Conservation (phyloP, 2,888 invertebrate genomes). For the Mylabris sibirica region DNA sequence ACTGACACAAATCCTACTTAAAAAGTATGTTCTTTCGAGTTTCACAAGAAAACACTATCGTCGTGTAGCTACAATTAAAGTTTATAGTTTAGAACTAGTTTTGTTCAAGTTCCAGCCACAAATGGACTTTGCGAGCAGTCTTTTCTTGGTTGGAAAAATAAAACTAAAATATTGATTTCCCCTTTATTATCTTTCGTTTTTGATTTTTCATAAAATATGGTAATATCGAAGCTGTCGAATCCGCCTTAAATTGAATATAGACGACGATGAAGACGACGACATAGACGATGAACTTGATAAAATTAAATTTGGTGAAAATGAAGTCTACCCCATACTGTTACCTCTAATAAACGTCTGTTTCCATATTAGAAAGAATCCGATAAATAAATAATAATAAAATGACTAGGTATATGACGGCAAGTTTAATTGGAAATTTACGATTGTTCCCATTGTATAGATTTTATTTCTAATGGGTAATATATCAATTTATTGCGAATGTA, state of each 20-base stretch:
- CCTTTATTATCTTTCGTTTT: not conserved
- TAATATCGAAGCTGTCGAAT: not conserved
- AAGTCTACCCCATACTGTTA: conserved; percentile 5
- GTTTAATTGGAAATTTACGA: too few species aligned
- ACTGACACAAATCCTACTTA: not conserved
- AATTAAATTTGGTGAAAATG: conserved; percentile 8
- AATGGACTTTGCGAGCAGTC: not conserved
- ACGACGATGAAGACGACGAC: not conserved
- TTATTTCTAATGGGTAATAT: not conserved
- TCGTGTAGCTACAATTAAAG: not conserved
- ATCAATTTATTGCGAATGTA: not conserved
- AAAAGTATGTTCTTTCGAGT: not conserved
- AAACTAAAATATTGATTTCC: not conserved
- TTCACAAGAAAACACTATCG: not conserved
- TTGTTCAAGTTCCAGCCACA: not conserved
- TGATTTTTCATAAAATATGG: conserved; percentile 3
- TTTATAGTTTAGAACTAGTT: not conserved
- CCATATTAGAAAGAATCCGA: not conserved
- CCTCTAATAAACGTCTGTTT: not conserved
- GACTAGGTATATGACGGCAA: too few species aligned
- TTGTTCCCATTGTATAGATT: not conserved
- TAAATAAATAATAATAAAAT: not conserved
- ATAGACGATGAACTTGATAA: not conserved
- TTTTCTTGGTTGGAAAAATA: not conserved
- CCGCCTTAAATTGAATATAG: not conserved